Base-by-base conservation (phyloP, 2,797 vertebrate genomes). In the Brachyrhaphis roseni region DNA sequence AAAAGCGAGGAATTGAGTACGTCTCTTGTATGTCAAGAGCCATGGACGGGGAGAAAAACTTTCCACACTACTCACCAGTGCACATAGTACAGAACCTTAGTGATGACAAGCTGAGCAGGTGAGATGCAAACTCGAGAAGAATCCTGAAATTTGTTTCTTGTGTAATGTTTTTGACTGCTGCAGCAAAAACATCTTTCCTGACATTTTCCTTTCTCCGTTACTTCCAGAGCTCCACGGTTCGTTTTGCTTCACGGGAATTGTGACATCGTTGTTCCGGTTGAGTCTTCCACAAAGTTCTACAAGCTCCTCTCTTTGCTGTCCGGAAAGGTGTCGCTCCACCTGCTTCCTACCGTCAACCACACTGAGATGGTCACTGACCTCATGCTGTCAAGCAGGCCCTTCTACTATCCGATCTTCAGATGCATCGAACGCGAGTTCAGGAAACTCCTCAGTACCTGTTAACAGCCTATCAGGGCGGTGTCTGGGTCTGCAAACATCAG, bases 1-100 rank as follows among this genome's bases (percentile, higher is more conserved):
- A 93, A 87, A 93, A 47, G 82, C 84, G 95, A 81, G 96, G 78
- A 0, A 80, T 96, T 0, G 96, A 96, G 43, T 95, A 92, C 12
- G 84, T 96, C 66, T 96, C 96, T 64, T 88, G 95, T 43, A 96
- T 96, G 95, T 95, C 95, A 88, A 96, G 94, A 90, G 95, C 95
- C 41, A 96, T 96, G 95, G 94, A 94, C 1, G 95, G 95, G 34
- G 79, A 91, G 72, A 87, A 95, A 76, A 95, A 96, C 86, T 95
- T 96, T 74, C 88, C 91, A 0, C 92, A 90, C 85, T 96, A 96
- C 39, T 96, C 95, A 2, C 95, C 96, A 8, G 89, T 92, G 64
- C 89, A 93, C 78, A 23, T 86, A 26, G 59, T 96, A 18, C 84
- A 84, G 84, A 82, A 76, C 26, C 43, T 96, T 10, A 88, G 88